Evolutionary conservation across 2,113 vertebrate species (phyloP).

Genomic region (Sapayoa aenigma): DNA sequence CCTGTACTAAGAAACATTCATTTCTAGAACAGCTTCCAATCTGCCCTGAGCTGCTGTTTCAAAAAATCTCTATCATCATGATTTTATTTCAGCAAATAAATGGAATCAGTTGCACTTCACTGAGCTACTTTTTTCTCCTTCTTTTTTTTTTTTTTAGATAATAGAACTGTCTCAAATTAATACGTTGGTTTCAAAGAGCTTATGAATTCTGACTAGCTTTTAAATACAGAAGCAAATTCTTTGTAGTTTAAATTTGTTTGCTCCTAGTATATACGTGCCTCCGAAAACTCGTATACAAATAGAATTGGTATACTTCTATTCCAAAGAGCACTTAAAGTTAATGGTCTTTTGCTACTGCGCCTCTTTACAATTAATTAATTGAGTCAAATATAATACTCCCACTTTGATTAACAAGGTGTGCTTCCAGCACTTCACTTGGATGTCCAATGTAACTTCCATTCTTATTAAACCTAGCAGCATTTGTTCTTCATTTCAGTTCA

Average conservation of each 20-base stretch:
- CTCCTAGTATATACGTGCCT: neutral
- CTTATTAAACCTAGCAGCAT: neutral
- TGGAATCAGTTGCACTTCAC: neutral
- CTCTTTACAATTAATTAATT: neutral
- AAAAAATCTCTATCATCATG: neutral
- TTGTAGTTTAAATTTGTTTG: conserved; percentile 5
- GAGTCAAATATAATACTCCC: neutral
- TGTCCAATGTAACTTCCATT: neutral
- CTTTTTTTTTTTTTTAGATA: neutral
- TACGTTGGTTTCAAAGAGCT: neutral
- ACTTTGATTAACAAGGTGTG: conserved; percentile 4
- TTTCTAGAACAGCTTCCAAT: neutral
- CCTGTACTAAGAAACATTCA: neutral
- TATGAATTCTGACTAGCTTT: neutral
- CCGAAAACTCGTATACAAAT: neutral
- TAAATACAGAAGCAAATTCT: neutral
- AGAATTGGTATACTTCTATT: conserved; percentile 2
- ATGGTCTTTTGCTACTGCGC: neutral
- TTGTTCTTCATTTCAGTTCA: neutral
- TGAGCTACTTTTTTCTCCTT: neutral
- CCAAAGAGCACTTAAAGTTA: conserved; percentile 24
- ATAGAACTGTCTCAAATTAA: neutral
- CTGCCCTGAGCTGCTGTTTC: neutral
- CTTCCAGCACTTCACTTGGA: neutral
- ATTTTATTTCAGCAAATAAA: conserved; percentile 40